Base-by-base conservation (phyloP, 2,888 invertebrate species). In the Chymomyza amoena region DNA sequence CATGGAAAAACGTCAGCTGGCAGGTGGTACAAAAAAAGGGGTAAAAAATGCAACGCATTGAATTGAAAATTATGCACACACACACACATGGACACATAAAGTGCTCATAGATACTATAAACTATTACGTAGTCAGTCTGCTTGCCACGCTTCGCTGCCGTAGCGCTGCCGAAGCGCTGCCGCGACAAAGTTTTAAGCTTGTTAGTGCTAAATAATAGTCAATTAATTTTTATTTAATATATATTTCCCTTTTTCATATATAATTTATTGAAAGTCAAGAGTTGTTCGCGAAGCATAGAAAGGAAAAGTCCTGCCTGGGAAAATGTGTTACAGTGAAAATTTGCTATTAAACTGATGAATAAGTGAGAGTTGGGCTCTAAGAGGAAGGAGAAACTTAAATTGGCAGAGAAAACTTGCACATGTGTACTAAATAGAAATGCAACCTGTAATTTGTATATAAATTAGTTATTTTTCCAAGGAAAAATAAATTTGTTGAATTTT, bases 251-350 rank as follows among this genome's bases (percentile, higher is more conserved):
- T 60, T 51, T 20, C 45, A 66, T 63, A 60, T 61, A 60, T 72
- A 63, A 67, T 77, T 72, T 82, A 82, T 78, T 87, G 78, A 89
- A 83, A 85, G 81, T 80, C 76, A 77, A 76, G 76, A 81, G 75
- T 76, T 86, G 75, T 76, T 52, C 52, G 59, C 28, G 1, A 51
- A 16, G 16, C 51, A 51, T 51, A 20, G 6, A 59, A 59, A 59
- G 36, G 59, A 28, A 59, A 56, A 56, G 16, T 52, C 15, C 13
- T 13, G 6, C 52, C 1, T 13, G 4, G n/a, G 15, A 10, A 56
- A 28, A 32, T 59, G 3, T 28, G 59, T 59, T 7, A 36, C 59
- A 59, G 28, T 36, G 36, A 32, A 59, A 28, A 28, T 59, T 25
- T 20, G 6, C 56, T 16, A 52, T 36, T 36, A 1, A 36, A 9